phyloP scores from a whole-genome alignment of 2,113 vertebrate species.

The Orthonyx spaldingii region DNA sequence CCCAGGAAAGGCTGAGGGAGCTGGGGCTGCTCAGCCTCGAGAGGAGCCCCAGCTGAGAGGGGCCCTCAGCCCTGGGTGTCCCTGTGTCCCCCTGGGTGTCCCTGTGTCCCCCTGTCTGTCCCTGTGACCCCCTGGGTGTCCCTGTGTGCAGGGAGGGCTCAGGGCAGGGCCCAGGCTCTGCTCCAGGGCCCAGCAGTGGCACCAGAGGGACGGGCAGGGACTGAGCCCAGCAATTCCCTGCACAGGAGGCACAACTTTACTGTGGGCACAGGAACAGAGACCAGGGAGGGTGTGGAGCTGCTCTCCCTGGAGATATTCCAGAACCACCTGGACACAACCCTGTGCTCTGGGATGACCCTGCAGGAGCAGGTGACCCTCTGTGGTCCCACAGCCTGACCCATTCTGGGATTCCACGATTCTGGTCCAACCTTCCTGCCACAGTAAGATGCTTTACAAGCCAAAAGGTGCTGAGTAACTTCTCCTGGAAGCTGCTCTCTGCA shows the following conservation, averaged over 20 bases:
- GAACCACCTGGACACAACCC: not conserved
- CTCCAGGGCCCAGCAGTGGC: not conserved
- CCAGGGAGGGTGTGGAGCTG: not conserved
- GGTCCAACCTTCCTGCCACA: not conserved
- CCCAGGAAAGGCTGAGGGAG: not conserved
- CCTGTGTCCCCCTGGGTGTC: no score
- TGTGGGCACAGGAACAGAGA: not conserved
- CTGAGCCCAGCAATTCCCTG: not conserved
- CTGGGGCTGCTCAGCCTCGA: not conserved
- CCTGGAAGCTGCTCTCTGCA: not conserved
- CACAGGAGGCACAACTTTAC: not conserved
- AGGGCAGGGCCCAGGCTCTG: not conserved
- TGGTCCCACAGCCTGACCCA: not conserved
- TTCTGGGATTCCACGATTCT: not conserved
- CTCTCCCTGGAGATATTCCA: not conserved
- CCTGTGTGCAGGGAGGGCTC: not conserved
- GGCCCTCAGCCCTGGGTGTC: not conserved
- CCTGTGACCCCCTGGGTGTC: not conserved
- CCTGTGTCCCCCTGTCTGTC: no score
- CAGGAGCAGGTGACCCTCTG: not conserved
- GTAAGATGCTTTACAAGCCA: rapidly evolving
- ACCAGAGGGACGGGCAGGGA: not conserved
- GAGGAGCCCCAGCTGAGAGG: not conserved
- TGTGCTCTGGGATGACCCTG: not conserved
- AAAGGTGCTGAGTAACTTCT: slow-evolving; percentile 1